Conservation (phyloP, 2,888 invertebrate genomes). For the Phalera bucephala region DNA sequence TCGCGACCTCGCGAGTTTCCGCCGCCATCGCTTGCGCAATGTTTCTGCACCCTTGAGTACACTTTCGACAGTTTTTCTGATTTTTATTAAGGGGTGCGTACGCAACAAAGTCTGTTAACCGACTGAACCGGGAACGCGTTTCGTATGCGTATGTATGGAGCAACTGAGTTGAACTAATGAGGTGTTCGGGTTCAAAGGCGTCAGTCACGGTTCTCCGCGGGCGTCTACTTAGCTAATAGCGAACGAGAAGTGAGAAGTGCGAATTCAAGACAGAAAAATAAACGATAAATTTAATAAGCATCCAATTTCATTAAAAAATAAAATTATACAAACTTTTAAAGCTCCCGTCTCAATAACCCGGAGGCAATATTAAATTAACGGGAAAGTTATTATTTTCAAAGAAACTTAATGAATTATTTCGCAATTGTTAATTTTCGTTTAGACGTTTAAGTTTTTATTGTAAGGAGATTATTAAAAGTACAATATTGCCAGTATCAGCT, state of each 20-base stretch:
- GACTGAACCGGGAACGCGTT: conserved; percentile 67
- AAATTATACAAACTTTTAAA: conserved; percentile 15
- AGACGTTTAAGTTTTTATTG: conserved; percentile 1
- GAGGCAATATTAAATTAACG: conserved; percentile 12
- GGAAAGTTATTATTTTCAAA: conserved; percentile 9
- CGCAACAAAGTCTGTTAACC: conserved; percentile 63
- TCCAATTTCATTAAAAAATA: conserved; percentile 9
- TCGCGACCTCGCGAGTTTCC: conserved; percentile 70
- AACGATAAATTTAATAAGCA: not conserved
- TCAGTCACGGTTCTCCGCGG: conserved; percentile 57
- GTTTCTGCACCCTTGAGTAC: conserved; percentile 40
- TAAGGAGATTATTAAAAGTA: conserved; percentile 6
- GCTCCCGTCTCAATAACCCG: conserved; percentile 15
- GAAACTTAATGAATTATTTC: not conserved
- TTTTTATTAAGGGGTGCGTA: conserved; percentile 56
- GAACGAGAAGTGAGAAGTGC: conserved; percentile 23
- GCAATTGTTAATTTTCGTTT: conserved; percentile 6
- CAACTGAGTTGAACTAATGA: conserved; percentile 75
- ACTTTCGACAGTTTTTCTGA: conserved; percentile 40
- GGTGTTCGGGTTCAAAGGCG: conserved; percentile 78
- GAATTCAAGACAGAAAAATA: not conserved
- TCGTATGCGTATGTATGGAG: conserved; percentile 60
- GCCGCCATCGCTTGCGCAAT: conserved; percentile 68
- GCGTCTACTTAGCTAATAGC: conserved; percentile 56
- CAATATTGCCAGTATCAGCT: conserved; percentile 1